Percentiles rank a stretch among this genome's conserved stretches.
Evolutionary conservation across 2,113 vertebrate species (phyloP).

Genomic region (Mesitornis unicolor): DNA sequence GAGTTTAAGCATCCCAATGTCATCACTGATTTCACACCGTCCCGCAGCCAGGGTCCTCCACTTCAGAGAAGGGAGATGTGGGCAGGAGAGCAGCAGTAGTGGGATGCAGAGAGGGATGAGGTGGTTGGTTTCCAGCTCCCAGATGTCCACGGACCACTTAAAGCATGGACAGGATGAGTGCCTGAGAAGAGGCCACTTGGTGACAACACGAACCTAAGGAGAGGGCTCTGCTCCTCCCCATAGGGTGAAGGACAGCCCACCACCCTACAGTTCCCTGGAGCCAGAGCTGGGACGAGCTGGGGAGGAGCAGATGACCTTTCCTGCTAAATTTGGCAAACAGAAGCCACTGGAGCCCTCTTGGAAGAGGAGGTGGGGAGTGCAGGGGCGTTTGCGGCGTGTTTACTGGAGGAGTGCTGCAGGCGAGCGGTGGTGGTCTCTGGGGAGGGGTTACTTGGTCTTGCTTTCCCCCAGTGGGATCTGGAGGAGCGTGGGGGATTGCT

Average conservation of each 20-base stretch:
- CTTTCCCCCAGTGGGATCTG: slow-evolving; percentile 83
- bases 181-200: not conserved
- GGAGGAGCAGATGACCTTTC: not conserved
- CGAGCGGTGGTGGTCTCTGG: not conserved
- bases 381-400: not conserved
- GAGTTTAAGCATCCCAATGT: not conserved
- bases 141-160: not conserved
- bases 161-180: not conserved
- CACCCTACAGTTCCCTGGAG: slow-evolving; percentile 30
- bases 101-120: not conserved
- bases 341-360: not conserved
- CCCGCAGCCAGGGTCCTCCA: not conserved
- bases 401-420: not conserved
- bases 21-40: not conserved
- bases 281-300: not conserved
- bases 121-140: not conserved
- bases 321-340: not conserved
- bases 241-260: not conserved
- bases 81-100: not conserved
- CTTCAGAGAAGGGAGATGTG: not conserved
- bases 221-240: slow-evolving; percentile 38
- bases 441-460: slow-evolving; percentile 58
- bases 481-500: slow-evolving; percentile 90
- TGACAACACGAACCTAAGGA: not conserved
- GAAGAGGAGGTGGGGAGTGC: not conserved